These are phyloP conservation scores for Rhinolophus sinicus DNA, from an alignment of 2,113 vertebrate genomes.

Conservation along the genomic window DNA sequence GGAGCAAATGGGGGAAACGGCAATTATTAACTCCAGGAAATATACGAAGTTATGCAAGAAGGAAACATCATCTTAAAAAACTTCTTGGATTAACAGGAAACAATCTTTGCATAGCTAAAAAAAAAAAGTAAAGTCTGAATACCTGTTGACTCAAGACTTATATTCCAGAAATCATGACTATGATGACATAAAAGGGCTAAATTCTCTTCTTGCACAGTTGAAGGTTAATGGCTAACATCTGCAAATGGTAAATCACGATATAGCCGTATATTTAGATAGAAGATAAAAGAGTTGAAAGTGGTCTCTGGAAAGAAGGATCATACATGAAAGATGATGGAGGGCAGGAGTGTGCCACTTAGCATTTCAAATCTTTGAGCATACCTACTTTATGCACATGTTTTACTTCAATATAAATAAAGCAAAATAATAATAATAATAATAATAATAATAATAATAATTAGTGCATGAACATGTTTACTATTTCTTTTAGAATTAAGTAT, in stretches of 20 bases:
- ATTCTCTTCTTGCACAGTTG: background rate
- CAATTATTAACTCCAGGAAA: background rate
- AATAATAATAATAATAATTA: background rate
- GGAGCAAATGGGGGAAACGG: background rate
- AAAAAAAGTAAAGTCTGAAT: background rate
- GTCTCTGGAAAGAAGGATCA: background rate
- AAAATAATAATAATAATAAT: background rate
- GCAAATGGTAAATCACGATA: background rate
- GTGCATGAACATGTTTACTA: background rate
- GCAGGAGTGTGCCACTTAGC: background rate
- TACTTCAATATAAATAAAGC: background rate
- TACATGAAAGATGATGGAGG: background rate
- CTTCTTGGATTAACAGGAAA: background rate
- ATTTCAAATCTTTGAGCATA: background rate
- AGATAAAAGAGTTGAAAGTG: background rate
- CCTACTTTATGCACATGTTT: background rate
- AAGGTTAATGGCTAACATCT: background rate
- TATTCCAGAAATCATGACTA: background rate
- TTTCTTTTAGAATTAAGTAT: slow-evolving; percentile 42
- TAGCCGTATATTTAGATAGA: background rate
- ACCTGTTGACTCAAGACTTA: background rate
- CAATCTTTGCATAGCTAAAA: background rate
- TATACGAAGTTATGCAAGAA: background rate
- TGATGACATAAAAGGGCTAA: background rate
- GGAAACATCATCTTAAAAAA: background rate